A percentile compares a stretch with the other conserved stretches of the same genome.
These are phyloP conservation scores for Saiga tatarica DNA, from an alignment of 2,113 vertebrate genomes.

Conservation along the genomic window DNA sequence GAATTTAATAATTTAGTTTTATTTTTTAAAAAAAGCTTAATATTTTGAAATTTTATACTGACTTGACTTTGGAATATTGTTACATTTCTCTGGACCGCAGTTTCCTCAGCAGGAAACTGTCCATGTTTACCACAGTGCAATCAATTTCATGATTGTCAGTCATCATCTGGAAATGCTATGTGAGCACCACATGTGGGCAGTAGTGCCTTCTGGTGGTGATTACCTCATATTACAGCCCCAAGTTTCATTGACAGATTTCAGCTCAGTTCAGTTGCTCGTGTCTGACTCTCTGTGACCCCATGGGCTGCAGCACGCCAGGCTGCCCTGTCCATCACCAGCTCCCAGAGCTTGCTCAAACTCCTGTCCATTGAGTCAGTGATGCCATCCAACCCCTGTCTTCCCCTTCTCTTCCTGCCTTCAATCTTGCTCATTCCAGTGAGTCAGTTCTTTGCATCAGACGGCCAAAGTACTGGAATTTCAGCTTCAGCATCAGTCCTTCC, in stretches of 20 bases:
- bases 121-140: neutral
- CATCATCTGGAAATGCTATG: neutral
- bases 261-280: neutral
- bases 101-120: neutral
- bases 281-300: neutral
- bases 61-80: neutral
- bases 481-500: neutral
- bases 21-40: neutral
- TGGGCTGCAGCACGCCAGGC: neutral
- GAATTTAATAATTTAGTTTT: neutral
- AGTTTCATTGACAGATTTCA: neutral
- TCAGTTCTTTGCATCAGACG: neutral
- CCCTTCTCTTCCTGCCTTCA: neutral
- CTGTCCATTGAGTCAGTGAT: neutral
- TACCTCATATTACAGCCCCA: neutral
- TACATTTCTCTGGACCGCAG: neutral
- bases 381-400: neutral
- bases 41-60: neutral
- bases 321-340: neutral
- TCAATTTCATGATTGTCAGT: neutral
- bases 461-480: neutral
- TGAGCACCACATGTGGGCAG: neutral
- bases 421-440: neutral
- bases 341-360: neutral
- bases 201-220: neutral